phyloP scores from a whole-genome alignment of 2,113 vertebrate species.

The Sterna hirundo region DNA sequence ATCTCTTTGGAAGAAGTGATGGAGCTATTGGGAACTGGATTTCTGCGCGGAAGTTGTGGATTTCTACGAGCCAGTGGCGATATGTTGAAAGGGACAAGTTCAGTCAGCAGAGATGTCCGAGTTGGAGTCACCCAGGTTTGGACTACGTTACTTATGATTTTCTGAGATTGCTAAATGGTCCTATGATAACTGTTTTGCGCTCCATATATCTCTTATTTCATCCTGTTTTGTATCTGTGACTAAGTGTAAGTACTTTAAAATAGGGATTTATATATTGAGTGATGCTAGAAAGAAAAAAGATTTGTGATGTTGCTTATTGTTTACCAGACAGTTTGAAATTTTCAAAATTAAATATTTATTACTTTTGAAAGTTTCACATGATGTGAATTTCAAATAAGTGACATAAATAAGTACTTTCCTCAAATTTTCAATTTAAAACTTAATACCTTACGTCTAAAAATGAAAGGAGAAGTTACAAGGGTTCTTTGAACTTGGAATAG shows the following conservation, averaged over 20 bases:
- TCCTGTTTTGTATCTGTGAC: neutral
- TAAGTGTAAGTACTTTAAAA: neutral
- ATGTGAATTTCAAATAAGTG: neutral
- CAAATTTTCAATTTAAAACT: neutral
- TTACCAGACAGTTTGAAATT: neutral
- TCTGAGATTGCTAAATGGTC: neutral
- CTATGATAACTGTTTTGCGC: neutral
- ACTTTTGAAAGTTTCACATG: neutral
- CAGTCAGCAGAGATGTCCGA: conserved; percentile 86
- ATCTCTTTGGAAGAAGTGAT: conserved; percentile 86
- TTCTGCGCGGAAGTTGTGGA: conserved; percentile 87
- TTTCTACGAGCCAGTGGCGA: conserved; percentile 91
- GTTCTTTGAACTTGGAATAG: neutral
- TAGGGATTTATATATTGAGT: neutral
- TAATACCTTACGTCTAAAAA: neutral
- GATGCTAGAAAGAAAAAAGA: neutral
- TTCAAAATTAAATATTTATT: neutral
- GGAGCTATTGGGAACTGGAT: conserved; percentile 88
- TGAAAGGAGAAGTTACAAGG: neutral
- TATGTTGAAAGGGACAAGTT: conserved; percentile 90
- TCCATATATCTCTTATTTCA: neutral
- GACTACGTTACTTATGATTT: neutral
- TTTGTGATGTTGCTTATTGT: neutral
- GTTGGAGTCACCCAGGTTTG: conserved; percentile 92
- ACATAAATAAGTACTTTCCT: neutral